Evolutionary conservation across 2,888 invertebrate genomes (phyloP).

Genomic region (Drosophila kambysellisi): DNA sequence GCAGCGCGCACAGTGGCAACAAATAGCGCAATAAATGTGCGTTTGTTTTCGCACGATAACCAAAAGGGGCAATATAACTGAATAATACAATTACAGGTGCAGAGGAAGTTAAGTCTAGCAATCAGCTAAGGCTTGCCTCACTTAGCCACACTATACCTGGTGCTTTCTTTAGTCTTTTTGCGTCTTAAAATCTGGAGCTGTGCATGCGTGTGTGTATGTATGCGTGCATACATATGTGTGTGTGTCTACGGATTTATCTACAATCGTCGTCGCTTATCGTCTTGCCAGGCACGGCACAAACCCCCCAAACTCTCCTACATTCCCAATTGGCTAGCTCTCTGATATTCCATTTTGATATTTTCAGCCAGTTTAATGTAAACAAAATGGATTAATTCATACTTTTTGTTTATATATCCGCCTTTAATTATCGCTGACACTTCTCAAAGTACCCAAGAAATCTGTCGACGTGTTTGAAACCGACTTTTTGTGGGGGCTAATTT

Average conservation of each 20-base stretch:
- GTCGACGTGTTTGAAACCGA: conserved; percentile 36
- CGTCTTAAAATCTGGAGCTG: conserved; percentile 63
- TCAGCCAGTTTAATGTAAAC: conserved; percentile 46
- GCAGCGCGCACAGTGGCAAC: conserved; percentile 69
- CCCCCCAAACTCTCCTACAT: conserved; percentile 24
- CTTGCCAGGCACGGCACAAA: conserved; percentile 39
- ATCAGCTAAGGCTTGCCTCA: conserved; percentile 28
- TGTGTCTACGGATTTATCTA: conserved; percentile 65
- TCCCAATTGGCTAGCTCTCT: neutral
- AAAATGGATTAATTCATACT: conserved; percentile 33
- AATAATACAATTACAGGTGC: conserved; percentile 44
- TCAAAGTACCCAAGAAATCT: conserved; percentile 23
- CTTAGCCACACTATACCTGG: conserved; percentile 8
- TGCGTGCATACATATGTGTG: neutral
- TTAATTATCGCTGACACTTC: conserved; percentile 24
- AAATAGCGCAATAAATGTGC: conserved; percentile 43
- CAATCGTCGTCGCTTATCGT: conserved; percentile 68
- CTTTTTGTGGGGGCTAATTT: neutral
- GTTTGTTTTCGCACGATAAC: conserved; percentile 49
- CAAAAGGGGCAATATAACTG: conserved; percentile 48
- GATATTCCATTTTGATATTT: conserved; percentile 25
- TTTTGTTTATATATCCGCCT: conserved; percentile 31
- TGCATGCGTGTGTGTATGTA: conserved; percentile 12
- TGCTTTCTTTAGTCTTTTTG: conserved; percentile 72
- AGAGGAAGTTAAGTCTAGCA: conserved; percentile 11